These are phyloP conservation scores for Drosophila novamexicana DNA, from an alignment of 1,140 invertebrate species.

Conservation along the genomic window DNA sequence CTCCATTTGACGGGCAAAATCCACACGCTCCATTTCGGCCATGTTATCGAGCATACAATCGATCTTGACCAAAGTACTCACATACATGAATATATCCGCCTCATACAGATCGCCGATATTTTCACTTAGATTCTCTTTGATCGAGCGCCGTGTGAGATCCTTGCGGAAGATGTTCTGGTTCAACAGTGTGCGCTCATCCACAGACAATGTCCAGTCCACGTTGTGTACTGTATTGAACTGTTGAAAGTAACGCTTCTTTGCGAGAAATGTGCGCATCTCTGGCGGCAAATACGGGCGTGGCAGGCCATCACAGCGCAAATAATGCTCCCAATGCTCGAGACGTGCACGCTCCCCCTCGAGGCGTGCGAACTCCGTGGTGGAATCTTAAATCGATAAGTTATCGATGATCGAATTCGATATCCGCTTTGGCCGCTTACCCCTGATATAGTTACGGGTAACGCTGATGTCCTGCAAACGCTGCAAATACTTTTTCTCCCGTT, in stretches of 20 bases:
- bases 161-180: constrained; percentile 60
- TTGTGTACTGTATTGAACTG: constrained; percentile 14
- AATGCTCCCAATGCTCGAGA: constrained; percentile 53
- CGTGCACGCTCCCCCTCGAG: constrained; percentile 13
- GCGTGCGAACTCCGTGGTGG: constrained; percentile 18
- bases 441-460: constrained; percentile 35
- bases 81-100: constrained; percentile 39
- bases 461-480: constrained; percentile 38
- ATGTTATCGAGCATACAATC: constrained; percentile 59
- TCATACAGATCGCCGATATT: constrained; percentile 49
- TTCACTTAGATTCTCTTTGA: constrained; percentile 18
- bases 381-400: constrained; percentile 25
- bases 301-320: constrained; percentile 63
- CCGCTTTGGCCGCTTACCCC: constrained; percentile 17
- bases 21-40: constrained; percentile 48
- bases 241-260: constrained; percentile 46
- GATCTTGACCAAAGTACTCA: constrained; percentile 42
- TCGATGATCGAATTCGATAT: neutral
- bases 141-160: constrained; percentile 14
- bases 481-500: constrained; percentile 18
- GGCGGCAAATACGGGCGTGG: constrained; percentile 59
- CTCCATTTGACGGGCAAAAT: constrained; percentile 15
- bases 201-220: constrained; percentile 63
- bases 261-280: constrained; percentile 64
- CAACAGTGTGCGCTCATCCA: constrained; percentile 63